A percentile compares a stretch with the other conserved stretches of the same genome.
These are phyloP conservation scores for Mus minutoides DNA, from an alignment of 2,797 vertebrate genomes.

Conservation along the genomic window DNA sequence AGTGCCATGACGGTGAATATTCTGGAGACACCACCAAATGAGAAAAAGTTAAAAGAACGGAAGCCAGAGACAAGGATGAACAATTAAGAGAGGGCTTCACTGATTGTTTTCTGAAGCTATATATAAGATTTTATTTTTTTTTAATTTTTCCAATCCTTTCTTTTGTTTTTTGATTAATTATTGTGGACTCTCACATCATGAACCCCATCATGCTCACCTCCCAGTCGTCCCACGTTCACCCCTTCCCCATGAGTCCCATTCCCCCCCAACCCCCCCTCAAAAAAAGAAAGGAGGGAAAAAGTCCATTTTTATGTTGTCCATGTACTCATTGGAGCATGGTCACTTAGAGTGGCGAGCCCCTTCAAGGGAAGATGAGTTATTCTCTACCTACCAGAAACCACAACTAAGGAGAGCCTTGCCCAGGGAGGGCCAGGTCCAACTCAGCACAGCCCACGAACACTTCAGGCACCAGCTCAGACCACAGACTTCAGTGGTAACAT, in stretches of 20 bases:
- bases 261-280: too few relatives aligned
- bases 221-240: background rate
- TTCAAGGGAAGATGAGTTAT: background rate
- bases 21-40: background rate
- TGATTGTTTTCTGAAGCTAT: background rate
- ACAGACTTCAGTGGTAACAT: background rate
- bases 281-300: background rate
- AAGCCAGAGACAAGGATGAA: background rate
- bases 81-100: background rate
- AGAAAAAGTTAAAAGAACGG: background rate
- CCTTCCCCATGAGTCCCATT: background rate
- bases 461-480: background rate
- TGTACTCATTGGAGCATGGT: background rate
- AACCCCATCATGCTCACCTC: background rate
- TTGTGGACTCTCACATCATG: background rate
- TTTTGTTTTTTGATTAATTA: background rate
- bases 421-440: background rate
- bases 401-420: background rate
- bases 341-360: background rate
- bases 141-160: background rate
- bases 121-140: background rate
- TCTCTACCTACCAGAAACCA: background rate
- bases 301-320: background rate
- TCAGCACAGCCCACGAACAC: background rate
- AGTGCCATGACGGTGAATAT: background rate